Evolutionary conservation across 2,888 invertebrate genomes (phyloP).

Genomic region (Diarsia rubi): DNA sequence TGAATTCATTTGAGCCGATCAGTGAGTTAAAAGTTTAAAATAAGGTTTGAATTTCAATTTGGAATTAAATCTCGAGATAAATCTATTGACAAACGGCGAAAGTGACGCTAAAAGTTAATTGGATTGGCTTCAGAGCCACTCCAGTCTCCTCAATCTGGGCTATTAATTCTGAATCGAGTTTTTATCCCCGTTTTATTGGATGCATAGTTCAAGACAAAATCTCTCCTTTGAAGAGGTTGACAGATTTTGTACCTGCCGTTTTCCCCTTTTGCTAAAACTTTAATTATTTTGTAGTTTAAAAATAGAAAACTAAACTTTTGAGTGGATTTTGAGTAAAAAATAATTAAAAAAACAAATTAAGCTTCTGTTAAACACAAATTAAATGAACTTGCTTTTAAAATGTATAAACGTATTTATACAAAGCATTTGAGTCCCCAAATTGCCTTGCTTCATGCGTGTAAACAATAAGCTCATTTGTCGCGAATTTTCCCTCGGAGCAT

Average conservation of each 20-base stretch:
- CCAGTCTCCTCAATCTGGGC: constrained; percentile 57
- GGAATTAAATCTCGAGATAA: constrained; percentile 61
- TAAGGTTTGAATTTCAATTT: constrained; percentile 62
- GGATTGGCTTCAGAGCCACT: constrained; percentile 62
- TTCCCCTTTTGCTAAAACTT: background rate
- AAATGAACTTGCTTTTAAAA: constrained; percentile 26
- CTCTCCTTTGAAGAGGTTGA: constrained; percentile 31
- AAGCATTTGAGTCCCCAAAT: constrained; percentile 32
- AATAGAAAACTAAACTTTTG: background rate
- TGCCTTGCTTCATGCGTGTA: constrained; percentile 47
- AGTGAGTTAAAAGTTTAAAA: constrained; percentile 39
- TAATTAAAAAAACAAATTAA: constrained; percentile 3
- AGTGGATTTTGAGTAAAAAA: constrained; percentile 4
- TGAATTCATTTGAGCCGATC: constrained; percentile 41
- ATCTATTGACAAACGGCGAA: constrained; percentile 65
- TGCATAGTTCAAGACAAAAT: constrained; percentile 54
- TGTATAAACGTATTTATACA: constrained; percentile 20
- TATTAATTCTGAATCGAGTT: constrained; percentile 63
- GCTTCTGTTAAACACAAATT: constrained; percentile 21
- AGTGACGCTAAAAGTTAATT: constrained; percentile 66
- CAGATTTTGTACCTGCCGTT: constrained; percentile 6
- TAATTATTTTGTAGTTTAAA: background rate
- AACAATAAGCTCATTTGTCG: constrained; percentile 67
- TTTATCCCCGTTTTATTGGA: constrained; percentile 65
- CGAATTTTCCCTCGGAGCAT: constrained; percentile 65